A percentile compares a stretch with the other conserved stretches of the same genome.
Conservation (phyloP, 2,888 invertebrate species). For the Imbricaverruca yamaguchii region DNA sequence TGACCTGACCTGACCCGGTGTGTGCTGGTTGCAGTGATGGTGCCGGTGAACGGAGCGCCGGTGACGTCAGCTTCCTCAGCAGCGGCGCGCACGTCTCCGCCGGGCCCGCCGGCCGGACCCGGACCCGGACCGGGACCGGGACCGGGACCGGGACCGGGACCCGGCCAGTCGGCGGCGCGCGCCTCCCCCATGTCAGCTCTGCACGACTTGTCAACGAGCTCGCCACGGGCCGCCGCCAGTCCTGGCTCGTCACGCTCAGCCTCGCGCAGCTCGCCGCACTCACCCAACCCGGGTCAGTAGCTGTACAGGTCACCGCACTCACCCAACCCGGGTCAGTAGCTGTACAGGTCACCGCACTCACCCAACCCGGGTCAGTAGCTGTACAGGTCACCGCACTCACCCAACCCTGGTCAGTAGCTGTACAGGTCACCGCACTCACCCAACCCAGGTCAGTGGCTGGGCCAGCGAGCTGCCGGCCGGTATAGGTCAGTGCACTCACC, state of each 20-base stretch:
- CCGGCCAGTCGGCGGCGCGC: not conserved
- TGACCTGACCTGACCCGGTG: not conserved
- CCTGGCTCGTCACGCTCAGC: constrained; percentile 79
- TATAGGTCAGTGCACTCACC: too few species aligned
- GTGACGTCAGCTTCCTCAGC: constrained; percentile 15
- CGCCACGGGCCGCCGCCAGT: constrained; percentile 58
- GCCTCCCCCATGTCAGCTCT: constrained; percentile 27
- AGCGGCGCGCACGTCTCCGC: constrained; percentile 46
- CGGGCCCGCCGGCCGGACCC: constrained; percentile 52
- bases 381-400: too few species aligned
- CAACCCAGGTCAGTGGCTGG: too few species aligned
- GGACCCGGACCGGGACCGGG: constrained; percentile 45
- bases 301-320: constrained; percentile 43
- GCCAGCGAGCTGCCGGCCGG: too few species aligned
- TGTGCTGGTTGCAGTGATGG: not conserved
- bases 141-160: constrained; percentile 47
- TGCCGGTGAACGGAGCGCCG: not conserved
- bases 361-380: constrained; percentile 37
- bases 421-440: too few species aligned
- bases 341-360: constrained; percentile 73
- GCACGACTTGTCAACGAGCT: constrained; percentile 33
- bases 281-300: constrained; percentile 41
- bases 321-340: constrained; percentile 50
- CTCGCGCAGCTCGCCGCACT: constrained; percentile 66
- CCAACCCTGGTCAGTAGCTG: too few species aligned